Base-by-base conservation (phyloP, 2,888 invertebrate genomes). In the Tortricodes alternella region DNA sequence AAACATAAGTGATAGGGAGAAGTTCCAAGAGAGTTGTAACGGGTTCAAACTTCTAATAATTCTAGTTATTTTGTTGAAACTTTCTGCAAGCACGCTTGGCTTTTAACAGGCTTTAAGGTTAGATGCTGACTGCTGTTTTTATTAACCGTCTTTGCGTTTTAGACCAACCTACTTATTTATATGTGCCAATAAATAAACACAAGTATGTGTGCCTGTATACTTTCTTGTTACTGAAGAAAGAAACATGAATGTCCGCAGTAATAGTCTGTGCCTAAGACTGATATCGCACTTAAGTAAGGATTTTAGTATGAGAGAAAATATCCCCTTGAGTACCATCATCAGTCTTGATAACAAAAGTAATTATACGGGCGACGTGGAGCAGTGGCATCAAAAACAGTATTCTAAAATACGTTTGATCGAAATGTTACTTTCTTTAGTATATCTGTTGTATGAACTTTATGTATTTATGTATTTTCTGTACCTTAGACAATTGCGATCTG, bases 401-500 rank as follows among this genome's bases (percentile, higher is more conserved):
- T n/a, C n/a, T n/a, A n/a, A 29, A 29, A 29, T 29, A 29, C 29
- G 9, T 29, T 8, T n/a, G 3, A n/a, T 2, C 8, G 9, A 8
- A 37, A 46, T 41, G 44, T 56, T 56, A 49, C 57, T 60, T 64
- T 65, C 60, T 65, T 63, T 61, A 60, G 60, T 16, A 48, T 57
- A 50, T 58, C 41, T 62, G 59, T 61, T 44, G 59, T 67, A 58
- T 49, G 56, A 56, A 43, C 52, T 60, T 49, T 61, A 58, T 62
- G 60, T 73, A 68, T 69, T 63, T 73, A 72, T 78, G 68, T 80
- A 71, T 78, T 68, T 68, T 63, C 65, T 64, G 63, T 68, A 64
- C 80, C 70, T 72, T 78, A 73, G 72, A 74, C 75, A 76, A 87
- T 89, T 89, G 89, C 89, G 89, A 89, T 89, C 89, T 89, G 89